Evolutionary conservation across 2,113 vertebrate species (phyloP).

Genomic region (Dicrurus megarhynchus): DNA sequence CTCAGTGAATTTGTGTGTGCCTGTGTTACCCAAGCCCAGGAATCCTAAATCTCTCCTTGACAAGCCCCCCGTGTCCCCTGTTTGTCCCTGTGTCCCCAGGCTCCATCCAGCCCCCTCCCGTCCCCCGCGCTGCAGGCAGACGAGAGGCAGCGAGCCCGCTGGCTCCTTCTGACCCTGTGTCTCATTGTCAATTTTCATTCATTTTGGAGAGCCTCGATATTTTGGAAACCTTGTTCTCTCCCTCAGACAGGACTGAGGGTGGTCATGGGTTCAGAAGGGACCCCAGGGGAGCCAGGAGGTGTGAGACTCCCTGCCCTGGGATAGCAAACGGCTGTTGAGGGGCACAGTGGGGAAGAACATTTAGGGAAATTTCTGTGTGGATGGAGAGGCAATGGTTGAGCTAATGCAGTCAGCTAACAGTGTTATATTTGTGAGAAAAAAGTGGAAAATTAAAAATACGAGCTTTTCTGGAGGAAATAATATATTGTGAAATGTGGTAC

Average conservation of each 20-base stretch:
- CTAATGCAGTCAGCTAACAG: background rate
- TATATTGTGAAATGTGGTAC: background rate
- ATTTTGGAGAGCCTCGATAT: background rate
- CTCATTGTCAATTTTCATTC: background rate
- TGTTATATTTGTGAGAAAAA: background rate
- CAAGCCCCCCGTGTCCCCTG: fast-evolving
- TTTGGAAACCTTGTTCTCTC: background rate
- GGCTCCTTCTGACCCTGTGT: background rate
- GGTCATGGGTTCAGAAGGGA: background rate
- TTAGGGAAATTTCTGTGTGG: background rate
- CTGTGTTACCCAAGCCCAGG: background rate
- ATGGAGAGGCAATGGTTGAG: background rate
- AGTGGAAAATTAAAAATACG: background rate
- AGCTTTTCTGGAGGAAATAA: background rate
- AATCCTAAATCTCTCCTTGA: background rate
- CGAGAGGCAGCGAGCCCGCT: fast-evolving
- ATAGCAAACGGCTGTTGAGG: background rate
- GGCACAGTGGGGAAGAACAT: background rate
- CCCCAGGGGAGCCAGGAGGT: too few relatives aligned
- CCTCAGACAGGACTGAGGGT: background rate
- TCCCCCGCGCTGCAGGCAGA: background rate
- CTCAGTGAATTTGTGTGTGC: background rate
- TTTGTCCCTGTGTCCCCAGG: background rate
- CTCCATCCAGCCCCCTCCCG: background rate
- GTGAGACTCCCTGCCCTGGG: background rate